Base-by-base conservation (phyloP, 1,140 invertebrate genomes). In the Lasioglossum baleicum region DNA sequence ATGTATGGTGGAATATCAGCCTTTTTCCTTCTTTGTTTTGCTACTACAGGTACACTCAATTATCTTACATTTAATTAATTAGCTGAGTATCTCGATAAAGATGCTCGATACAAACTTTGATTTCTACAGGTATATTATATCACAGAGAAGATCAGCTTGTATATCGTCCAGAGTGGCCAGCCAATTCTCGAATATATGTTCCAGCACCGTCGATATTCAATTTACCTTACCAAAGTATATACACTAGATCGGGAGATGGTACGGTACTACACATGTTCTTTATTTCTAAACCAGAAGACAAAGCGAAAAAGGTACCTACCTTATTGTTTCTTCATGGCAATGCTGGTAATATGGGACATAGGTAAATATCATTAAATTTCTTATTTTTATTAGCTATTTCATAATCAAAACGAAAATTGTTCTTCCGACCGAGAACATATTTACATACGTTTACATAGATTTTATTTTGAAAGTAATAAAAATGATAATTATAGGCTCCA, bases 281-380 rank as follows among this genome's bases (percentile, higher is more conserved):
- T 84, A 96, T 99, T 75, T 95, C 96, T 88, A 97, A 98, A 91
- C 92, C 95, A 10, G 94, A 94, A 71, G 95, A 95, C 60, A 94
- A 94, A 80, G 94, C 94, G 74, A 94, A 94, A 80, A 91, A 92
- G 60, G 94, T 94, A 66, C 96, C 97, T 2, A 98, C 98, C 2
- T 93, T 99, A 83, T 92, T 99, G 22, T 99, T 97, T 93, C 96
- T 99, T 68, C 98, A 99, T 94, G 98, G 98, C 11, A 99, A 99
- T 95, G 98, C 98, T 78, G 98, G 98, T 22, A 99, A 99, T 91
- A 97, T 99, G 94, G 98, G 98, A 0, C 98, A 99, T 90, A 95
- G 97, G 96, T 97, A 84, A 89, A 84, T 89, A 56, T 35, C 35
- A 48, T 58, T 20, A 22, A 26, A 48, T 13, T 60, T n/a, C 11